A percentile compares a stretch with the other conserved stretches of the same genome.
These are phyloP conservation scores for Sceloporus tristichus DNA, from an alignment of 2,113 vertebrate genomes.

Conservation along the genomic window DNA sequence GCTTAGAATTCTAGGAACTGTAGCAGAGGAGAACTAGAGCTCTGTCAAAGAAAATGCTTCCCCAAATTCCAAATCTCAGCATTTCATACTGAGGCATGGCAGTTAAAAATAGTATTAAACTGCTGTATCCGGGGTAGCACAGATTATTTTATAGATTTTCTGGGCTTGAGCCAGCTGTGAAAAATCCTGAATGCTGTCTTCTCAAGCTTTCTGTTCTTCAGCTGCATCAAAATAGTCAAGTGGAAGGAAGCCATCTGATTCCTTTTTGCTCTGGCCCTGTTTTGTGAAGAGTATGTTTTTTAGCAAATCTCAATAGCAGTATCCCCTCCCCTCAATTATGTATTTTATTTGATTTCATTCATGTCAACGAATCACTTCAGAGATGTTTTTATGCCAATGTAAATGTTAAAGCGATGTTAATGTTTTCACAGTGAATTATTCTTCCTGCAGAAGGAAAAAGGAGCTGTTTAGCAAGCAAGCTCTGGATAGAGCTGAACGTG, in stretches of 20 bases:
- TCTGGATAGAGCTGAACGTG: conserved; percentile 25
- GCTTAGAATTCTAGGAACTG: too few species aligned
- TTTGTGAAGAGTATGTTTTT: neutral
- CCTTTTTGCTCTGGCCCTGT: neutral
- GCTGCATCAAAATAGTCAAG: neutral
- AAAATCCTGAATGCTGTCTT: neutral
- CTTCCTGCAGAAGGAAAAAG: neutral
- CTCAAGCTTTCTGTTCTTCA: neutral
- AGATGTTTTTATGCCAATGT: neutral
- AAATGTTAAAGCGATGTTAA: conserved; percentile 24
- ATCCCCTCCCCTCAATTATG: neutral
- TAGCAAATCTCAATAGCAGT: neutral
- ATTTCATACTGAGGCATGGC: too few species aligned
- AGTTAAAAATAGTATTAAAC: too few species aligned
- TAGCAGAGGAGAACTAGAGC: too few species aligned
- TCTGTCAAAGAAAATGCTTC: too few species aligned
- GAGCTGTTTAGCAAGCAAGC: conserved; percentile 22
- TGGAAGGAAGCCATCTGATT: too few species aligned
- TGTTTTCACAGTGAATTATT: conserved; percentile 22
- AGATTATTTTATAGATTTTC: neutral
- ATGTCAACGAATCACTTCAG: conserved; percentile 9
- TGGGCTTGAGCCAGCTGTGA: neutral
- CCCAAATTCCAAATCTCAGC: too few species aligned
- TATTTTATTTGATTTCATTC: conserved; percentile 19
- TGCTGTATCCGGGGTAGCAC: neutral